Conservation (phyloP, 1,140 invertebrate genomes). For the Lordiphosa clarofinis region DNA sequence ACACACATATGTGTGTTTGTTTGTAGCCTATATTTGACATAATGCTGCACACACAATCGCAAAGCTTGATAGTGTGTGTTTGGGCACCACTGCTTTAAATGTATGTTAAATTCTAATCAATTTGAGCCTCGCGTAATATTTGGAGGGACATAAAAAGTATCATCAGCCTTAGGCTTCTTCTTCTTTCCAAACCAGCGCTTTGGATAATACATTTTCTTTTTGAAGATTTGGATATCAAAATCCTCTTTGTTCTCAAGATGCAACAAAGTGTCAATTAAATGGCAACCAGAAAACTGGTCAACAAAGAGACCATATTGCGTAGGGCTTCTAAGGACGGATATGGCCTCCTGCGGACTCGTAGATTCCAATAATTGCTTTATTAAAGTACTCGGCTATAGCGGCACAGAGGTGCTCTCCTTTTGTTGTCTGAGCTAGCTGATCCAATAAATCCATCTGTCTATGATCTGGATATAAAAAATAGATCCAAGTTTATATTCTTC, state of each 20-base stretch:
- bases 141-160: slow-evolving; percentile 86
- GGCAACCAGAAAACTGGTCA: slow-evolving; percentile 88
- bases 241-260: slow-evolving; percentile 87
- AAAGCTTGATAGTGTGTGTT: too few species aligned
- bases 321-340: slow-evolving; percentile 88
- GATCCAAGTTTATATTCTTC: slow-evolving; percentile 39
- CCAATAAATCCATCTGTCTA: slow-evolving; percentile 48
- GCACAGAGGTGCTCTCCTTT: slow-evolving; percentile 44
- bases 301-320: slow-evolving; percentile 94
- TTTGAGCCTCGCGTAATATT: slow-evolving; percentile 79
- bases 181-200: slow-evolving; percentile 80
- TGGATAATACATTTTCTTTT: slow-evolving; percentile 80
- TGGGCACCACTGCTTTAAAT: too few species aligned
- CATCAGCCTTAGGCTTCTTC: slow-evolving; percentile 79
- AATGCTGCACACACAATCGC: too few species aligned
- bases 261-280: slow-evolving; percentile 91
- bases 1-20: too few species aligned
- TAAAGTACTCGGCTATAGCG: slow-evolving; percentile 36
- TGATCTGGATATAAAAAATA: slow-evolving; percentile 51
- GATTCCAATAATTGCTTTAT: slow-evolving; percentile 50
- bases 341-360: slow-evolving; percentile 81
- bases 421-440: slow-evolving; percentile 47
- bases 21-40: too few species aligned
- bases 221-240: slow-evolving; percentile 86
- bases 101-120: not conserved